Percentiles rank a stretch among this genome's conserved stretches.
These are phyloP conservation scores for Catharus fuscescens DNA, from an alignment of 2,113 vertebrate genomes.

Conservation along the genomic window DNA sequence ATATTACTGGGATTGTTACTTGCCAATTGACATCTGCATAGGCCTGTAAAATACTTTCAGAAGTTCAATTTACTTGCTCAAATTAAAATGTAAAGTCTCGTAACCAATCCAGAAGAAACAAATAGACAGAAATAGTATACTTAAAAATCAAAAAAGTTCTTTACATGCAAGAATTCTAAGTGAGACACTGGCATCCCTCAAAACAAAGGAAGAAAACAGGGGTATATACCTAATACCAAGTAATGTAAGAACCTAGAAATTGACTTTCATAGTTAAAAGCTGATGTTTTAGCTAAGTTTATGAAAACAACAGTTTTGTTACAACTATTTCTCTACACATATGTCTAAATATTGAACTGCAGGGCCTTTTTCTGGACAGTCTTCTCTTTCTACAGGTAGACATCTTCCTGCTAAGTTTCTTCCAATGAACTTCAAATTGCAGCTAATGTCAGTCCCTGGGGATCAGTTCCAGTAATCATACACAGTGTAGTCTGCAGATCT, in stretches of 20 bases:
- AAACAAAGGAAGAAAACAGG: neutral
- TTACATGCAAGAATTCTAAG: neutral
- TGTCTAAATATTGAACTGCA: neutral
- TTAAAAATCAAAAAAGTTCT: neutral
- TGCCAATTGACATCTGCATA: neutral
- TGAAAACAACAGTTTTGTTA: neutral
- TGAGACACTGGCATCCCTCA: neutral
- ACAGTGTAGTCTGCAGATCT: neutral
- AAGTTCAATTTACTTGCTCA: conserved; percentile 4
- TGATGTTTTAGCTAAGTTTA: neutral
- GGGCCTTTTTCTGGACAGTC: neutral
- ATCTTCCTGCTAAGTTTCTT: neutral
- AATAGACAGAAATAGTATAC: neutral
- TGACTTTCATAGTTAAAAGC: neutral
- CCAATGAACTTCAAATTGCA: neutral
- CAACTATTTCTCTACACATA: neutral
- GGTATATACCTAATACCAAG: neutral
- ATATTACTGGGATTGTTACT: neutral
- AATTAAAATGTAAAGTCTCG: neutral
- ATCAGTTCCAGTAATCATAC: neutral
- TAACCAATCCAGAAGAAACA: neutral
- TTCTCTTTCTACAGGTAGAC: neutral
- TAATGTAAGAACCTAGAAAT: neutral
- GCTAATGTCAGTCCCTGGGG: neutral
- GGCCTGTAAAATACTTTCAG: conserved; percentile 6